Percentiles rank a stretch among this genome's conserved stretches.
These are phyloP conservation scores for Trachemys scripta DNA, from an alignment of 2,113 vertebrate genomes.

Conservation along the genomic window DNA sequence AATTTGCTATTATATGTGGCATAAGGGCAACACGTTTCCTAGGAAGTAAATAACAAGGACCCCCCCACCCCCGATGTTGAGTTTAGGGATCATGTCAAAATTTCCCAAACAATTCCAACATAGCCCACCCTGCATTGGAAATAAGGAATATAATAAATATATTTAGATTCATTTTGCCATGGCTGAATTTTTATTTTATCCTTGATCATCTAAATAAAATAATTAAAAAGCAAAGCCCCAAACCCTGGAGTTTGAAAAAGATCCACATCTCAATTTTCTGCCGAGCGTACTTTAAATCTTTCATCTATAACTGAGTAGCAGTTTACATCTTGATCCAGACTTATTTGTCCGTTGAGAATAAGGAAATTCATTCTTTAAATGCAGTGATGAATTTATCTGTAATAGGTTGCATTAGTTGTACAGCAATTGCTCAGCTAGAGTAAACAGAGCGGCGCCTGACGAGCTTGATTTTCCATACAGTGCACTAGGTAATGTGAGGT, in stretches of 20 bases:
- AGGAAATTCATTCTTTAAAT: constrained; percentile 69
- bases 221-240: constrained; percentile 46
- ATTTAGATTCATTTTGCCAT: constrained; percentile 42
- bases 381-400: constrained; percentile 71
- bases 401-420: constrained; percentile 53
- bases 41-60: constrained; percentile 87
- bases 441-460: constrained; percentile 34
- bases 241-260: constrained; percentile 56
- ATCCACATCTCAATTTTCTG: constrained; percentile 52
- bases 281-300: constrained; percentile 57
- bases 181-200: constrained; percentile 35
- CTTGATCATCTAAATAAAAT: constrained; percentile 27
- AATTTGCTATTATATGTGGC: constrained; percentile 92
- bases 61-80: constrained; percentile 69
- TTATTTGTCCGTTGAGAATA: constrained; percentile 73
- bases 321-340: constrained; percentile 70
- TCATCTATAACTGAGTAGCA: constrained; percentile 58
- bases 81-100: constrained; percentile 85
- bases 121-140: constrained; percentile 41
- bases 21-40: constrained; percentile 87
- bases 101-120: constrained; percentile 71
- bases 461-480: constrained; percentile 56
- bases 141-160: neutral
- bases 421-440: constrained; percentile 42
- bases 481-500: constrained; percentile 49